Conservation (phyloP, 1,140 invertebrate genomes). For the Venustaconcha ellipsiformis region DNA sequence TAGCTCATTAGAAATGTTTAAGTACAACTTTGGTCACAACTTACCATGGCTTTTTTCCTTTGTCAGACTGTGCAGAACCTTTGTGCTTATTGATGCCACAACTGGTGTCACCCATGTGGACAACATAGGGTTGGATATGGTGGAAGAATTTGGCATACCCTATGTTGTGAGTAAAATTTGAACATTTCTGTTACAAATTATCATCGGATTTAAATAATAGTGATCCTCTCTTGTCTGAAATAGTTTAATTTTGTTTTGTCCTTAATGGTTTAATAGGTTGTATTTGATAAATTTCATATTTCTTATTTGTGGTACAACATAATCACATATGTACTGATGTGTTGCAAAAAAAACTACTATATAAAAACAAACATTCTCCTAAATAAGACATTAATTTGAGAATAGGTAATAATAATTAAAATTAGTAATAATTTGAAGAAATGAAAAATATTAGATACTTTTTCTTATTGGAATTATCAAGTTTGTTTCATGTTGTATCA, state of each 20-base stretch:
- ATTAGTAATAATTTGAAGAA: too few species aligned
- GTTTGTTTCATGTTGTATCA: too few species aligned
- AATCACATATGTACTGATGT: background rate
- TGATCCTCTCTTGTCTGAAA: background rate
- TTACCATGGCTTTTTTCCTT: slow-evolving; percentile 14
- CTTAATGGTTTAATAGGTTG: background rate
- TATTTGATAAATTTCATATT: slow-evolving; percentile 3
- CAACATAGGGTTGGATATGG: slow-evolving; percentile 58
- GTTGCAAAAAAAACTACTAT: too few species aligned
- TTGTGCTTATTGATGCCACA: slow-evolving; percentile 59
- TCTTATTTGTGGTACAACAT: background rate
- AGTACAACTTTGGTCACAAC: background rate
- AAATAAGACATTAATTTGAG: too few species aligned
- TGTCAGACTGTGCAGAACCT: slow-evolving; percentile 55
- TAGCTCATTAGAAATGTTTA: too few species aligned
- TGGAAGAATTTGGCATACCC: slow-evolving; percentile 61
- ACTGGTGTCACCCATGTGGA: slow-evolving; percentile 55
- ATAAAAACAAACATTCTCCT: too few species aligned
- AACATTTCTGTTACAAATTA: background rate
- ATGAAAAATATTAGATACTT: too few species aligned
- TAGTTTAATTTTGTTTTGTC: too few species aligned
- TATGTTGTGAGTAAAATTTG: slow-evolving; percentile 50
- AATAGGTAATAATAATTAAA: too few species aligned
- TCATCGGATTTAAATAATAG: too few species aligned
- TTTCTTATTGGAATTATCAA: too few species aligned